Evolutionary conservation across 2,113 vertebrate species (phyloP).

Genomic region (Urocolius indicus): DNA sequence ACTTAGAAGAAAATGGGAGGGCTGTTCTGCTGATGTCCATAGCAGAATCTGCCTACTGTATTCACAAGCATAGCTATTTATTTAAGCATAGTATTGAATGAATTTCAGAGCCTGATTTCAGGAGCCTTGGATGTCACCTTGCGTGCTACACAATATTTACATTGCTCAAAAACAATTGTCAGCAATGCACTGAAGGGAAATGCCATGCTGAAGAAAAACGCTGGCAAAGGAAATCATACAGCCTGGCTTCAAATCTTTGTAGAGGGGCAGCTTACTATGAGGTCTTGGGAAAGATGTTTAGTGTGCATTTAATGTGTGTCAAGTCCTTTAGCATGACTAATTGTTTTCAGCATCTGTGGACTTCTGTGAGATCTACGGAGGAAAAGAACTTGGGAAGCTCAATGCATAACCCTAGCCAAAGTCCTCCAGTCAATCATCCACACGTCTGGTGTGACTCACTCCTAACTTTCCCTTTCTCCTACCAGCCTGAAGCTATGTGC

Average conservation of each 20-base stretch:
- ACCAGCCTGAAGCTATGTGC: not conserved
- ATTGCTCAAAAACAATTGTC: not conserved
- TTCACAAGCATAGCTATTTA: not conserved
- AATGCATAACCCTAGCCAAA: not conserved
- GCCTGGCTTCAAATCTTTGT: not conserved
- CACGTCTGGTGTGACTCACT: not conserved
- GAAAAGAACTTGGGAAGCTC: not conserved
- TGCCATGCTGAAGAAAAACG: not conserved
- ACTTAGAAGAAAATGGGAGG: not conserved
- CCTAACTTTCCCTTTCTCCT: not conserved
- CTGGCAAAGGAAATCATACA: not conserved
- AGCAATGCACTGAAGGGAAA: not conserved
- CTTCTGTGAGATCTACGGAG: not conserved
- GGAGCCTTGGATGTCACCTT: not conserved
- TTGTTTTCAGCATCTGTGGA: constrained; percentile 13
- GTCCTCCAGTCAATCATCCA: not conserved
- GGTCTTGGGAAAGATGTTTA: not conserved
- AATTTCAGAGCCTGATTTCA: not conserved
- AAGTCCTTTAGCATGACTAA: not conserved
- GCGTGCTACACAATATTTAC: not conserved
- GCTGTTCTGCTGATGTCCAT: not conserved
- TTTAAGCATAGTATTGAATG: not conserved
- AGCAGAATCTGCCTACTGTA: not conserved
- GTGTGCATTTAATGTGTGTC: not conserved
- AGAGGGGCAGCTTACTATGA: not conserved